A percentile compares a stretch with the other conserved stretches of the same genome.
phyloP scores from a whole-genome alignment of 1,140 invertebrate genomes.

The Plutomurus gul region DNA sequence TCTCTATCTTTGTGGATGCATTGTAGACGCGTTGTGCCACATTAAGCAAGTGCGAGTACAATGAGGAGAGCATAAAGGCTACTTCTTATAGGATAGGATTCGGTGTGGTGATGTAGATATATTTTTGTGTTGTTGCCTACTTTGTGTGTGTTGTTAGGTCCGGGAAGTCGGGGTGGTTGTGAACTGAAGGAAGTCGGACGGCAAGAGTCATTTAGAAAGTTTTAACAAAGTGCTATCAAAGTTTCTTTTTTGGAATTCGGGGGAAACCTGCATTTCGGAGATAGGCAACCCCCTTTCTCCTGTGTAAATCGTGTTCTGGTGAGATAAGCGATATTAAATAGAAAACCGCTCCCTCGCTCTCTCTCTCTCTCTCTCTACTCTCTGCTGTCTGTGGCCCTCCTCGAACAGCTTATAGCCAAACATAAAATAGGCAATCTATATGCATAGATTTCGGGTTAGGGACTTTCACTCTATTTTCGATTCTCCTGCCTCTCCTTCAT shows the following conservation, averaged over 20 bases:
- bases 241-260: conserved; percentile 36
- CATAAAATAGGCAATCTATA: conserved; percentile 52
- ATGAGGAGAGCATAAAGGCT: too few species aligned
- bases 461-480: conserved; percentile 40
- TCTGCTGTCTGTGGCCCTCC: background rate
- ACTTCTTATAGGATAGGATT: too few species aligned
- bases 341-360: conserved; percentile 30
- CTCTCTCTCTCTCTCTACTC: background rate
- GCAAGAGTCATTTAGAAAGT: conserved; percentile 43
- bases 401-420: too few species aligned
- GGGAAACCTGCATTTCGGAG: conserved; percentile 37
- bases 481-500: background rate
- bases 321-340: conserved; percentile 50
- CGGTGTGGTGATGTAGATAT: background rate
- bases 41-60: too few species aligned
- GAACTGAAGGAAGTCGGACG: conserved; percentile 9
- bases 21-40: too few species aligned
- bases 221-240: conserved; percentile 46
- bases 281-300: conserved; percentile 44
- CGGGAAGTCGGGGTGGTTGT: conserved; percentile 4
- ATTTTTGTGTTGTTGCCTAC: background rate
- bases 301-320: conserved; percentile 45
- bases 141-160: background rate
- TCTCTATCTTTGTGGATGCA: too few species aligned
- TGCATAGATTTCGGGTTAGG: conserved; percentile 50